Conservation (phyloP, 1,140 invertebrate species). For the Hypsibius dujardini region DNA sequence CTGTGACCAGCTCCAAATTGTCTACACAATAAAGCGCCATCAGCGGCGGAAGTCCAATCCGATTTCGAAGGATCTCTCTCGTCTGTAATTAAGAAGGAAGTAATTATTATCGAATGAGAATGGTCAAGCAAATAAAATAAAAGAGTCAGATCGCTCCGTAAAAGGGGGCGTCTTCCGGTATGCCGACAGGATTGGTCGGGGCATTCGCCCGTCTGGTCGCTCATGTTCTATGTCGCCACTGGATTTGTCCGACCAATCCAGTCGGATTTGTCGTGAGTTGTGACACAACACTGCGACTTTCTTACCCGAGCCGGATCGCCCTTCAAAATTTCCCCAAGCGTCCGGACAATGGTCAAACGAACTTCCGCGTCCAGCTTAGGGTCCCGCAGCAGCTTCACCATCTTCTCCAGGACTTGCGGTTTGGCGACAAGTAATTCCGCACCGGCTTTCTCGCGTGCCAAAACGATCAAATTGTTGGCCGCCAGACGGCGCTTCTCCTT, state of each 20-base stretch:
- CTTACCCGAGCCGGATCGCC: constrained; percentile 4
- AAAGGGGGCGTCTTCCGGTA: no score
- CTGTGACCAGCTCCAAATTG: constrained; percentile 51
- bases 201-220: no score
- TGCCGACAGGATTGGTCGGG: no score
- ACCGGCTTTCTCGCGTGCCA: constrained; percentile 66
- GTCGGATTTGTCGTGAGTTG: no score
- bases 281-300: background rate
- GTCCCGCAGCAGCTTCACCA: constrained; percentile 30
- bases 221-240: no score
- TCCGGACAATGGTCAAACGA: constrained; percentile 25
- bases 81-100: constrained; percentile 32
- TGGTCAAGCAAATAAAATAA: no score
- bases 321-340: constrained; percentile 1
- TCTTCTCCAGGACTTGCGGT: constrained; percentile 26
- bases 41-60: constrained; percentile 61
- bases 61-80: constrained; percentile 43
- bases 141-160: no score
- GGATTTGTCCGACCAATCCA: no score
- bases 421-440: constrained; percentile 31
- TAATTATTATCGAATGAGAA: no score
- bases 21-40: constrained; percentile 58
- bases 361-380: constrained; percentile 24
- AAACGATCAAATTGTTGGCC: constrained; percentile 74
- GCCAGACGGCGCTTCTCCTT: constrained; percentile 54